These are phyloP conservation scores for Lydus trimaculatus DNA, from an alignment of 2,888 invertebrate species.

Conservation along the genomic window DNA sequence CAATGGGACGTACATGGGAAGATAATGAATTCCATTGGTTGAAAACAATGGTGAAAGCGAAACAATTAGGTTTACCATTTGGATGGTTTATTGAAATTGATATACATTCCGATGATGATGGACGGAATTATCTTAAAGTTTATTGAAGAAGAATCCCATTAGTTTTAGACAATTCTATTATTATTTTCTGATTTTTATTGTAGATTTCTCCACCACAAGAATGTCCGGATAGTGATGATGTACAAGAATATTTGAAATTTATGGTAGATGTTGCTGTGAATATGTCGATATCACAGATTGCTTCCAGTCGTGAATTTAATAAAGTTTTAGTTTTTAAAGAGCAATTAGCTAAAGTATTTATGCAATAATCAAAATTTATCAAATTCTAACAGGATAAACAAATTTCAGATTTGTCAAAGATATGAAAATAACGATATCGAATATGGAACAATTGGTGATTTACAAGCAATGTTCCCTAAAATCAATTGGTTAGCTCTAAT, in stretches of 20 bases:
- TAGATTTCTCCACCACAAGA: neutral
- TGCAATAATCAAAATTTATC: neutral
- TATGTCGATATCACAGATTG: neutral
- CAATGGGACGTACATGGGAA: slow-evolving; percentile 40
- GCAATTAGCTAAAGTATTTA: slow-evolving; percentile 4
- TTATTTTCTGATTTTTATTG: slow-evolving; percentile 5
- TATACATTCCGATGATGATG: slow-evolving; percentile 5
- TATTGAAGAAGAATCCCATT: neutral
- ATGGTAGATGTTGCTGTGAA: slow-evolving; percentile 8
- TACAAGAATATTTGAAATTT: neutral
- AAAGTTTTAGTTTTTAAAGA: neutral
- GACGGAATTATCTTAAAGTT: slow-evolving; percentile 15
- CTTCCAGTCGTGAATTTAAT: neutral
- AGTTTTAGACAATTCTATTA: slow-evolving; percentile 2
- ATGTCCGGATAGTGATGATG: neutral
- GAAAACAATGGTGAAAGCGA: slow-evolving; percentile 41
- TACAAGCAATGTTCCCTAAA: neutral
- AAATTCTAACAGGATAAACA: neutral
- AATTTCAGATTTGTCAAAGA: neutral
- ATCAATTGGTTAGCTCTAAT: neutral
- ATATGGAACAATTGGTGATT: neutral
- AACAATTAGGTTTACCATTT: slow-evolving; percentile 41
- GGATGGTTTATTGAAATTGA: slow-evolving; percentile 39
- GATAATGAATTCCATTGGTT: slow-evolving; percentile 45
- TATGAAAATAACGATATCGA: neutral